Conservation (phyloP, 2,888 invertebrate species). For the Ptilodon capucinus region DNA sequence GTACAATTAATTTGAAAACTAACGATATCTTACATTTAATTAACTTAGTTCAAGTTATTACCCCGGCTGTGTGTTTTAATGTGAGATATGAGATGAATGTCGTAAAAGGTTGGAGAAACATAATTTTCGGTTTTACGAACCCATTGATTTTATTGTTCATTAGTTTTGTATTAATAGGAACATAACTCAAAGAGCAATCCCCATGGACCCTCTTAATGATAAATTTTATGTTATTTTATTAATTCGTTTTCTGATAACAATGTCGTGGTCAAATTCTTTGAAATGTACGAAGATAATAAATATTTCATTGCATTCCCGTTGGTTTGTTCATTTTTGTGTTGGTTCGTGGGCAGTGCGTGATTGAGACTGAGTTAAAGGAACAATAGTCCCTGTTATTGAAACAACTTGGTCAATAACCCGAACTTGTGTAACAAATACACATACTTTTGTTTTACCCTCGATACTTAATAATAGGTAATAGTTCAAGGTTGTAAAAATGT, state of each 20-base stretch:
- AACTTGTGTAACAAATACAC: background rate
- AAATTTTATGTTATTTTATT: slow-evolving; percentile 8
- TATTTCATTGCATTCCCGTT: slow-evolving; percentile 20
- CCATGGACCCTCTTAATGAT: slow-evolving; percentile 8
- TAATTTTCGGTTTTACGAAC: slow-evolving; percentile 17
- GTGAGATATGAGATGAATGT: slow-evolving; percentile 28
- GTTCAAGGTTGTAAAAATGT: slow-evolving; percentile 40
- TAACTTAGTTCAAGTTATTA: slow-evolving; percentile 11
- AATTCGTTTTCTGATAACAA: slow-evolving; percentile 9
- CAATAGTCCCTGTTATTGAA: slow-evolving; percentile 31
- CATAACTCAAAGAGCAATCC: slow-evolving; percentile 14
- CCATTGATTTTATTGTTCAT: slow-evolving; percentile 21
- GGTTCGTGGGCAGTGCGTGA: slow-evolving; percentile 16
- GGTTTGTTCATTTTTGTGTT: slow-evolving; percentile 20
- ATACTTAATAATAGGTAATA: slow-evolving; percentile 19
- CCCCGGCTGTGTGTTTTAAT: slow-evolving; percentile 25
- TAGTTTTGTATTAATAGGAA: slow-evolving; percentile 10
- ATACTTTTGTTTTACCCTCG: slow-evolving; percentile 23
- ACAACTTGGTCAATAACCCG: slow-evolving; percentile 20
- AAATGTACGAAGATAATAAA: slow-evolving; percentile 25
- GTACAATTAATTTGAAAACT: background rate
- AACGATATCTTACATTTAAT: slow-evolving; percentile 5
- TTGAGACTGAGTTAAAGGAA: slow-evolving; percentile 21
- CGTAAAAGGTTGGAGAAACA: slow-evolving; percentile 23
- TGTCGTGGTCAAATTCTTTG: slow-evolving; percentile 17